Evolutionary conservation across 2,113 vertebrate genomes (phyloP).

Genomic region (Tympanuchus pallidicinctus): DNA sequence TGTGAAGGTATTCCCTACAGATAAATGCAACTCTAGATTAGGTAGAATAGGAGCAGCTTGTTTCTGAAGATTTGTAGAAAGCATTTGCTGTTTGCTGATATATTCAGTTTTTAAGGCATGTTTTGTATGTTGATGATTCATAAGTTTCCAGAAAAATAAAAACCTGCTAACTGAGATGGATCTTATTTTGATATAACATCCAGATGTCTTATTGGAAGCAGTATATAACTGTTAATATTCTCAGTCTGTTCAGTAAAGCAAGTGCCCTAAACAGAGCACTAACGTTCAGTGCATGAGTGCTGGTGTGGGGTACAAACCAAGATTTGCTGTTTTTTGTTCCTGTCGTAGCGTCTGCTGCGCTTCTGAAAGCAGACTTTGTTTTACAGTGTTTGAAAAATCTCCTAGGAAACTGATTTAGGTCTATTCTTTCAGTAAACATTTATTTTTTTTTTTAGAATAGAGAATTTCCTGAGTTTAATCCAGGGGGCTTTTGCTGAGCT

Average conservation of each 20-base stretch:
- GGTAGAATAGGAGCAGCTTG: neutral
- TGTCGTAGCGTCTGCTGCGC: neutral
- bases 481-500: neutral
- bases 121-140: neutral
- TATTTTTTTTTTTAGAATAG: neutral
- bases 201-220: neutral
- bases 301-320: neutral
- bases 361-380: neutral
- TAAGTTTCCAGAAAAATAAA: neutral
- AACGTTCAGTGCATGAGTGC: neutral
- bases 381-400: neutral
- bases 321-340: neutral
- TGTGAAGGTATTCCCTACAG: neutral
- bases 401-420: neutral
- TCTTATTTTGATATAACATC: neutral
- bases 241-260: neutral
- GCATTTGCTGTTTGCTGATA: neutral
- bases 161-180: neutral
- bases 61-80: neutral
- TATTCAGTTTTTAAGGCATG: neutral
- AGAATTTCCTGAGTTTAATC: neutral
- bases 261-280: neutral
- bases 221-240: neutral
- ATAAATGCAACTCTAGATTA: neutral
- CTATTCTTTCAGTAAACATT: neutral